Conservation (phyloP, 1,140 invertebrate species). For the Sminthurinus signatus region DNA sequence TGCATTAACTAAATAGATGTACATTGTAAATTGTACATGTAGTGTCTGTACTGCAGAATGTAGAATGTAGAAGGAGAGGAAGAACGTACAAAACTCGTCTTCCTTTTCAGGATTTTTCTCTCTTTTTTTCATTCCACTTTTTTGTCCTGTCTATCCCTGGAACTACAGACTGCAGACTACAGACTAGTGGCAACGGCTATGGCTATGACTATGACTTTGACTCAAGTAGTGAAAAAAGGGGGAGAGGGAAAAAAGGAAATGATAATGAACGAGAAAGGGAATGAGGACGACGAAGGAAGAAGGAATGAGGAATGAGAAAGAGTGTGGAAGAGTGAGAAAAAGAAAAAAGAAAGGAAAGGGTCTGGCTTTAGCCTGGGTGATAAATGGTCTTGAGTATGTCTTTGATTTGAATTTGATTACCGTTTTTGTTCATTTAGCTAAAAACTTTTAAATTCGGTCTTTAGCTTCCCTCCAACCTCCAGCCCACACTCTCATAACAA, state of each 20-base stretch:
- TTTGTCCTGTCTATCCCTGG: not conserved
- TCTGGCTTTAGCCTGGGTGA: conserved; percentile 17
- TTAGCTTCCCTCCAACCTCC: conserved; percentile 21
- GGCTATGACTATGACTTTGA: no score
- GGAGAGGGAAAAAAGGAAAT: conserved; percentile 8
- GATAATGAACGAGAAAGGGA: conserved; percentile 10
- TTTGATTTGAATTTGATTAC: conserved; percentile 43
- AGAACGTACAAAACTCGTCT: no score
- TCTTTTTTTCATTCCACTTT: no score
- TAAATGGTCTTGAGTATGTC: conserved; percentile 36
- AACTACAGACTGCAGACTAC: no score
- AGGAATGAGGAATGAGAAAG: not conserved
- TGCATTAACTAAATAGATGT: no score
- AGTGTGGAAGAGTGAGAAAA: not conserved
- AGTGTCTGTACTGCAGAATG: no score
- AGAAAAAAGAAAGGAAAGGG: not conserved
- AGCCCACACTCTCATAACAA: conserved; percentile 27
- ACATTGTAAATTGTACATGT: no score
- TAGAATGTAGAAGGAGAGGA: no score
- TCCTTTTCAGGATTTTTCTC: no score
- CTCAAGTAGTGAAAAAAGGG: conserved; percentile 4
- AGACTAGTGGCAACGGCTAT: no score
- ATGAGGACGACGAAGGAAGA: not conserved
- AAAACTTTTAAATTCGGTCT: conserved; percentile 32
- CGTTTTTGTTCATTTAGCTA: conserved; percentile 42